Percentiles rank a stretch among this genome's conserved stretches.
Evolutionary conservation across 2,888 invertebrate genomes (phyloP).

Genomic region (Apoda limacodes): DNA sequence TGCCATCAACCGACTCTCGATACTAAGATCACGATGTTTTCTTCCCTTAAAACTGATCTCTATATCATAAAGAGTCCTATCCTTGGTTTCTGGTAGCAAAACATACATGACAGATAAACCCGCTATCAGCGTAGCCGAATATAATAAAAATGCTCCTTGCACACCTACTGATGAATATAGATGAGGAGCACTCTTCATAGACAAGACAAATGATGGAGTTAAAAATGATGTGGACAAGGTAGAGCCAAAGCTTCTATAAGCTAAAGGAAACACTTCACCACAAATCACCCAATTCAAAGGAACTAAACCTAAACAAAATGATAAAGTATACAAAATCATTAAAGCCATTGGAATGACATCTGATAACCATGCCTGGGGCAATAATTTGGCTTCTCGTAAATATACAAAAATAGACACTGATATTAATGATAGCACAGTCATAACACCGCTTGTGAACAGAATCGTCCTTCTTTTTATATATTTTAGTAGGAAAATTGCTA

Average conservation of each 20-base stretch:
- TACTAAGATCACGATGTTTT: constrained; percentile 36
- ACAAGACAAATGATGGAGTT: constrained; percentile 53
- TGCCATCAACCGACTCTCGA: constrained; percentile 46
- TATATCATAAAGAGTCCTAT: constrained; percentile 55
- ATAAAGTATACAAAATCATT: constrained; percentile 50
- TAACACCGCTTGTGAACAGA: constrained; percentile 47
- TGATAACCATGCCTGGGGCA: constrained; percentile 38
- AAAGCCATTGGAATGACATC: constrained; percentile 47
- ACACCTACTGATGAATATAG: constrained; percentile 55
- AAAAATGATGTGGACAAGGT: constrained; percentile 56
- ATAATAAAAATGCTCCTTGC: constrained; percentile 55
- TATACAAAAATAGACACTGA: constrained; percentile 51
- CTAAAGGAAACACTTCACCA: constrained; percentile 59
- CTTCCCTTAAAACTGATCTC: constrained; percentile 58
- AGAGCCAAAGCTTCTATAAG: constrained; percentile 57
- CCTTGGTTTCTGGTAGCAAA: constrained; percentile 57
- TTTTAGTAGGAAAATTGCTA: constrained; percentile 61
- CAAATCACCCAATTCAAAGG: constrained; percentile 62
- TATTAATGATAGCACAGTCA: constrained; percentile 47
- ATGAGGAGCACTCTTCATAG: constrained; percentile 63
- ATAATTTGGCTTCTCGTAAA: constrained; percentile 38
- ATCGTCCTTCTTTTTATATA: constrained; percentile 49
- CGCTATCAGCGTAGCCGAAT: constrained; percentile 43
- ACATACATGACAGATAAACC: constrained; percentile 45
- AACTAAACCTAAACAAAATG: constrained; percentile 56